Conservation (phyloP, 1,140 invertebrate species). For the Trichonephila clavata region DNA sequence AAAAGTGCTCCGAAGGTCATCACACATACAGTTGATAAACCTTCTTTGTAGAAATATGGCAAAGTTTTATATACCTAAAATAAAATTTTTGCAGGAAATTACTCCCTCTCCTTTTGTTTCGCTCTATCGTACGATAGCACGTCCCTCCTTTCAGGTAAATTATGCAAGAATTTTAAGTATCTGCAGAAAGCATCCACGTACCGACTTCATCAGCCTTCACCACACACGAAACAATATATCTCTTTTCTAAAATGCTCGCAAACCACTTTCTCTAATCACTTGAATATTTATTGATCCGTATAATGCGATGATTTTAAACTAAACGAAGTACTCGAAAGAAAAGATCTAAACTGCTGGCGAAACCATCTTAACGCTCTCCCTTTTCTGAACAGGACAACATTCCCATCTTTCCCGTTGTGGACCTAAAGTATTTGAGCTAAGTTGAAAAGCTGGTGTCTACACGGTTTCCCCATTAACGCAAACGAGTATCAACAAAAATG, state of each 20-base stretch:
- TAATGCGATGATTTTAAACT: conserved; percentile 71
- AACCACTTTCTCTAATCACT: conserved; percentile 63
- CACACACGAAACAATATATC: not conserved
- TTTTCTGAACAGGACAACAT: conserved; percentile 40
- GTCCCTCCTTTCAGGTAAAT: too few relatives aligned
- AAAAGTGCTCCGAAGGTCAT: too few relatives aligned
- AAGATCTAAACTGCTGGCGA: conserved; percentile 3
- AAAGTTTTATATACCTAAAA: too few relatives aligned
- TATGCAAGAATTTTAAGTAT: too few relatives aligned
- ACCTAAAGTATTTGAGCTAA: conserved; percentile 74
- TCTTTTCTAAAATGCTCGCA: not conserved
- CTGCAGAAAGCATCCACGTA: not conserved
- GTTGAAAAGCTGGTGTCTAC: conserved; percentile 74
- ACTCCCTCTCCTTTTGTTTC: too few relatives aligned
- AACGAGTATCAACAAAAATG: conserved; percentile 76
- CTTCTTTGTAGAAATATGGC: too few relatives aligned
- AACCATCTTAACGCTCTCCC: not conserved
- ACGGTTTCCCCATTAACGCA: conserved; percentile 73
- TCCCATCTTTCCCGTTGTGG: conserved; percentile 55
- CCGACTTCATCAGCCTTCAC: not conserved
- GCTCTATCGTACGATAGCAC: not conserved
- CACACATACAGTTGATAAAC: too few relatives aligned
- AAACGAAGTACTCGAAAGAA: conserved; percentile 60
- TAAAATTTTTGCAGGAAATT: not conserved
- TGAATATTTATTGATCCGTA: conserved; percentile 58